Evolutionary conservation across 1,140 invertebrate species (phyloP), one percentile per base, ranked within the genome.

Genomic region (Rhagoletis pomonella): DNA sequence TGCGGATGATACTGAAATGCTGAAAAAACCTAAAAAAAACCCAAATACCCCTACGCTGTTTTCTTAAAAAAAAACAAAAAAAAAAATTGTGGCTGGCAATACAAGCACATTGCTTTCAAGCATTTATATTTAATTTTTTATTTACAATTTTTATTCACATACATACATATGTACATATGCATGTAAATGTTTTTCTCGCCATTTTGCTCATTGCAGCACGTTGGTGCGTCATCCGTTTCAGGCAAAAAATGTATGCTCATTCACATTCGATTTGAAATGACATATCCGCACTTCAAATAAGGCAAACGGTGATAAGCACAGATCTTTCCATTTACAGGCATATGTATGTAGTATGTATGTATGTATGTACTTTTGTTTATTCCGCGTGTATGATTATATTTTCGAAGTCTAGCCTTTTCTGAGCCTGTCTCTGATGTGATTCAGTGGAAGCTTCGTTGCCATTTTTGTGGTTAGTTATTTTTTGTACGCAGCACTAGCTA

Each of bases 261-360:
- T 81, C 73, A 50, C 50, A 81, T 81, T 50, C 73, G n/a, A 29
- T 81, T 81, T 50, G 47, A 55, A 81, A 81, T 81, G 47, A 58
- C 73, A 81, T 81, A 81, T 81, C 73, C 73, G 73, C 73, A 81
- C 47, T 47, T 58, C 73, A 81, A 81, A 81, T 81, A 81, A 81
- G 73, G 73, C 47, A 81, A 47, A n/a, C 14, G 9, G 17, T 47
- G 73, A 81, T 81, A 81, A 81, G 50, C 47, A 81, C 5, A 17
- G 73, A 81, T 81, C 47, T 55, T 81, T 9, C 73, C 73, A 81
- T 81, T 81, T 81, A 58, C 73, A 55, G 73, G 73, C 73, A 81
- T 62, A n/a, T 14, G 12, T 62, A 62, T 4, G 17, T 17, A 62
- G 60, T n/a, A n/a, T 62, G n/a, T 62, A 39, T 67, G 17, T n/a